phyloP scores from a whole-genome alignment of 2,797 vertebrate species.

The Pteropus rufus region DNA sequence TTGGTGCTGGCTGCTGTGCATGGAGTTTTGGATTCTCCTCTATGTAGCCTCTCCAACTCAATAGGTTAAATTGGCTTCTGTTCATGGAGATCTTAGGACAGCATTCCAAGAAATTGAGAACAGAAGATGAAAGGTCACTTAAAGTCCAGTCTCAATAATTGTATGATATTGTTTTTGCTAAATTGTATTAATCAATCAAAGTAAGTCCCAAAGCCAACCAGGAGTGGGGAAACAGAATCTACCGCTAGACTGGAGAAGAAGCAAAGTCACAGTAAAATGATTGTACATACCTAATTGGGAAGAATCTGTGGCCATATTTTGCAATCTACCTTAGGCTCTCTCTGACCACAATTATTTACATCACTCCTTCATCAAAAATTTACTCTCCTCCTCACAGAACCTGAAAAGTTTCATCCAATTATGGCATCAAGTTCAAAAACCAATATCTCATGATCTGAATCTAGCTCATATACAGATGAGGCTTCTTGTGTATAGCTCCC shows the following conservation, averaged over 20 bases:
- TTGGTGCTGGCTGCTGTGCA: not conserved
- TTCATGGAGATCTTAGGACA: not conserved
- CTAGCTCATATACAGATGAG: not conserved
- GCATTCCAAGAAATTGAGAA: not conserved
- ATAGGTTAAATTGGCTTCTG: not conserved
- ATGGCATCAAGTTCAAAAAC: not conserved
- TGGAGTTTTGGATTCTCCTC: not conserved
- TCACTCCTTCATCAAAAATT: not conserved
- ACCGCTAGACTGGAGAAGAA: not conserved
- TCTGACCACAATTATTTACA: not conserved
- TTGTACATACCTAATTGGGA: not conserved
- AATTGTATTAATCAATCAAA: not conserved
- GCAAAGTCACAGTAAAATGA: not conserved
- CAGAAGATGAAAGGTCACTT: not conserved
- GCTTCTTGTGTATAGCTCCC: not conserved
- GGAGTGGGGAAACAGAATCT: accelerated
- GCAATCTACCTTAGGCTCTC: not conserved
- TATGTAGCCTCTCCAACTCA: not conserved
- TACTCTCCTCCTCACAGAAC: not conserved
- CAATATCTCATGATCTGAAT: not conserved
- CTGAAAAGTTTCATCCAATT: not conserved
- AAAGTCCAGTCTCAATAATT: not conserved
- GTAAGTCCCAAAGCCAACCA: not conserved
- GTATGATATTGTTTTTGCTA: not conserved
- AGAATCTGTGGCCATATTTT: not conserved